phyloP scores from a whole-genome alignment of 2,797 vertebrate species.

The Triplophysa bombifrons region DNA sequence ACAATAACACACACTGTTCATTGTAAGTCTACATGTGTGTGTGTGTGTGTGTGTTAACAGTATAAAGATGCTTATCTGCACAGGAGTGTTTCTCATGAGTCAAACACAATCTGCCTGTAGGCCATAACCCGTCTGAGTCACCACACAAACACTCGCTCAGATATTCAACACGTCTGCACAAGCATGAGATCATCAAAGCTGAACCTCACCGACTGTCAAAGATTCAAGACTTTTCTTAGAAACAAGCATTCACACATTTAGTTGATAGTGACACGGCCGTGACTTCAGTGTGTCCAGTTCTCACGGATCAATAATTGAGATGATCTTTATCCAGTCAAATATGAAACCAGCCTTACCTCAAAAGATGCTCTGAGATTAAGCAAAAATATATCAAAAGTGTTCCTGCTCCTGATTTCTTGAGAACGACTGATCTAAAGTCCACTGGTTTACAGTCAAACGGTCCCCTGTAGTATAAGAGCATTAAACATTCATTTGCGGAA shows the following conservation, averaged over 20 bases:
- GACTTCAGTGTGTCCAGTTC: background rate
- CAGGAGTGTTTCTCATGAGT: background rate
- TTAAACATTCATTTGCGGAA: background rate
- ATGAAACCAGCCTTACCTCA: background rate
- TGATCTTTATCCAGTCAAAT: background rate
- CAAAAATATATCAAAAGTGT: no score
- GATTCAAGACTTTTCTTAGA: background rate
- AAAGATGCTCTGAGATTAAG: background rate
- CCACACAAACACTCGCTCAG: background rate
- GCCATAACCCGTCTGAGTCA: background rate
- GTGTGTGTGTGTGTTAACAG: background rate
- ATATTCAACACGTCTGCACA: conserved; percentile 10
- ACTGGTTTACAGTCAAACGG: background rate
- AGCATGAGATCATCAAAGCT: background rate
- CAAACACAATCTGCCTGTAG: background rate
- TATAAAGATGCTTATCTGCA: conserved; percentile 3
- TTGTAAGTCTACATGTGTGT: background rate
- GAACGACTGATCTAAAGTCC: background rate
- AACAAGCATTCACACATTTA: background rate
- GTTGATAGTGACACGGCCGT: background rate
- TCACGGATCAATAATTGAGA: background rate
- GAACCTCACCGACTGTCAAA: background rate
- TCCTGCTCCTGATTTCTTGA: no score
- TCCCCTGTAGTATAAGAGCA: background rate
- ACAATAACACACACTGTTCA: background rate